A percentile compares a stretch with the other conserved stretches of the same genome.
Evolutionary conservation across 2,797 vertebrate species (phyloP).

Genomic region (Steatocranus sp.): DNA sequence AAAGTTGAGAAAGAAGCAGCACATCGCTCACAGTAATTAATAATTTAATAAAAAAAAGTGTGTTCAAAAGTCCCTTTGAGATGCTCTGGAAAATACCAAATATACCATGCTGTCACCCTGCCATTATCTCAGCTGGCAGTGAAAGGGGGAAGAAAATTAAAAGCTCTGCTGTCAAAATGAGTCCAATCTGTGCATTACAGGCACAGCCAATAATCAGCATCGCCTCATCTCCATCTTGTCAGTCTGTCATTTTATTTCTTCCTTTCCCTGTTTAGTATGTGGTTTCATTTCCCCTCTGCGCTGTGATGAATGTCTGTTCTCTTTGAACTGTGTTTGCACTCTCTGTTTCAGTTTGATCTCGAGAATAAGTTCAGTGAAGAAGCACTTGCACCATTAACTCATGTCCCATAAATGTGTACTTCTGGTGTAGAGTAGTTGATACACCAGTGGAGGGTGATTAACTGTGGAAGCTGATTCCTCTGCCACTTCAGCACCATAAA

Average conservation of each 20-base stretch:
- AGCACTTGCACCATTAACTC: neutral
- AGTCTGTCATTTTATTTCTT: neutral
- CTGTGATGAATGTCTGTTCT: neutral
- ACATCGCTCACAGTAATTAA: neutral
- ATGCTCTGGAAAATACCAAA: slow-evolving; percentile 11
- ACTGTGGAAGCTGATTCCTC: neutral
- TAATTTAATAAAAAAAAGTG: neutral
- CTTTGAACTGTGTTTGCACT: neutral
- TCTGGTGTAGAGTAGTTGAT: neutral
- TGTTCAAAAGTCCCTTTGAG: slow-evolving; percentile 1
- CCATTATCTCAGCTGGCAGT: slow-evolving; percentile 16
- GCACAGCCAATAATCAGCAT: slow-evolving; percentile 29
- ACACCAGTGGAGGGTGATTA: neutral
- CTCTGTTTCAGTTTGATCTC: neutral
- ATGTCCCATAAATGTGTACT: neutral
- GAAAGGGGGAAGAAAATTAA: neutral
- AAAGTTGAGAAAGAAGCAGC: neutral
- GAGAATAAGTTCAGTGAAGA: neutral
- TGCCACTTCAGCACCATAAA: neutral
- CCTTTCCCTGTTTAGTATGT: neutral
- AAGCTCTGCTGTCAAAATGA: neutral
- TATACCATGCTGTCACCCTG: neutral
- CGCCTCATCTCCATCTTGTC: slow-evolving; percentile 1
- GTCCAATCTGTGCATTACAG: slow-evolving; percentile 6
- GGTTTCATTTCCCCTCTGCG: slow-evolving; percentile 3